Percentiles rank a stretch among this genome's conserved stretches.
phyloP scores from a whole-genome alignment of 2,113 vertebrate genomes.

The Gobiocypris rarus region DNA sequence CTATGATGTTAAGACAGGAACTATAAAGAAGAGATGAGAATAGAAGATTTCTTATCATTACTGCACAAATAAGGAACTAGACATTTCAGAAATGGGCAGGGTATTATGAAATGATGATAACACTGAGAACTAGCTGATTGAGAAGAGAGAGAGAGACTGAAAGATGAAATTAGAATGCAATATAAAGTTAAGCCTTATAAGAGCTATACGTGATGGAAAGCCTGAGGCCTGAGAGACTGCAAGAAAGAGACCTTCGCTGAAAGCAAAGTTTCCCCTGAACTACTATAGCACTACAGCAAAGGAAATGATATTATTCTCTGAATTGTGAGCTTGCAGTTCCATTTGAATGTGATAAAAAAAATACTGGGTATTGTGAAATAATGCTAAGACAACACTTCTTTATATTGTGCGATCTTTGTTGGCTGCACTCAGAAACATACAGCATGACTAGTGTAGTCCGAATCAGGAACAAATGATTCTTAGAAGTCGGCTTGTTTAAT shows the following conservation, averaged over 20 bases:
- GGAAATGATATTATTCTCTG: constrained; percentile 3
- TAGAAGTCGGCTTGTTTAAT: not conserved
- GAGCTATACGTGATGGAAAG: not conserved
- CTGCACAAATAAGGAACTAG: constrained; percentile 32
- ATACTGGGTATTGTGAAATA: not conserved
- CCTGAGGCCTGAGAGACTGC: not conserved
- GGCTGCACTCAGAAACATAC: not conserved
- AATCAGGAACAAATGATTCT: not conserved
- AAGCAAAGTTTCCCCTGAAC: not conserved
- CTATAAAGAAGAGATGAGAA: not conserved
- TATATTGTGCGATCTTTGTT: not conserved
- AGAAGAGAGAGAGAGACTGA: constrained; percentile 1
- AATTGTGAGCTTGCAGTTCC: not conserved
- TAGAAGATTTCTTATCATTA: constrained; percentile 2
- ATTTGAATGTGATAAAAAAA: constrained; percentile 7
- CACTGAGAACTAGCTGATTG: not conserved
- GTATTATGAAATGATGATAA: constrained; percentile 31
- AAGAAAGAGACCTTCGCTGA: not conserved
- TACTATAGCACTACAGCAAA: not conserved
- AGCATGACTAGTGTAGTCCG: not conserved
- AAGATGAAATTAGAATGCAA: constrained; percentile 8
- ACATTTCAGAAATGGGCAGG: not conserved
- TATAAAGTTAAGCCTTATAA: constrained; percentile 19
- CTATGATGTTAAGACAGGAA: constrained; percentile 19
- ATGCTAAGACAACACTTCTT: not conserved